These are phyloP conservation scores for Pollenia griseotomentosa DNA, from an alignment of 2,888 invertebrate species.

Conservation along the genomic window DNA sequence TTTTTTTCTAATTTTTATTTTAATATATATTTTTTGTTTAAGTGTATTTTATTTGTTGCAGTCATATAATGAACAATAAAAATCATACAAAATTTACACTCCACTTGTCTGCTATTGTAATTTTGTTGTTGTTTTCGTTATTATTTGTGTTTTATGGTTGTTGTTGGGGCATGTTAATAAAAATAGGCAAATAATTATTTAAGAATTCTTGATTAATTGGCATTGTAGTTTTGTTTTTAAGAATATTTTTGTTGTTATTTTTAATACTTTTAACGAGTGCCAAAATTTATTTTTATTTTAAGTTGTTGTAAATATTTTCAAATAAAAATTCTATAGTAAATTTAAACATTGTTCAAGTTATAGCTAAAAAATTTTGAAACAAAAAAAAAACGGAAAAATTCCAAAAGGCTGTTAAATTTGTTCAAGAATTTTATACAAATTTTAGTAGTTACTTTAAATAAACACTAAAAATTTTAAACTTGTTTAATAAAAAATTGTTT, in stretches of 20 bases:
- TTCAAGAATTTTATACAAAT: too few species aligned
- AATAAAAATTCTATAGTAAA: constrained; percentile 45
- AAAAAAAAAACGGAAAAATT: neutral
- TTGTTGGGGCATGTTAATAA: constrained; percentile 76
- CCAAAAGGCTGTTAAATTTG: too few species aligned
- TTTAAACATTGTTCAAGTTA: constrained; percentile 34
- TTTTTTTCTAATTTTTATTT: neutral
- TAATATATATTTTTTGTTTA: constrained; percentile 2
- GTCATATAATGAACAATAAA: constrained; percentile 66
- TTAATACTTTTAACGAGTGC: constrained; percentile 48
- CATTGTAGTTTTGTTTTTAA: constrained; percentile 76
- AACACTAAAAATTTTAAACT: too few species aligned
- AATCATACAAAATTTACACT: constrained; percentile 69
- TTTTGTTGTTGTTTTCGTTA: constrained; percentile 24
- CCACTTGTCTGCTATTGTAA: constrained; percentile 62
- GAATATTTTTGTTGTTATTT: constrained; percentile 50
- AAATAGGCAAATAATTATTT: constrained; percentile 83
- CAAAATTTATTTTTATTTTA: constrained; percentile 40
- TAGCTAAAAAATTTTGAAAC: neutral
- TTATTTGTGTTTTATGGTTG: constrained; percentile 55
- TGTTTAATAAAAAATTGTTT: too few species aligned
- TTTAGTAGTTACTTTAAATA: too few species aligned
- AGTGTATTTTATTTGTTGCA: constrained; percentile 58
- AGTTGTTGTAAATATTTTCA: constrained; percentile 32
- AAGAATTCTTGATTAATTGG: constrained; percentile 84